phyloP scores from a whole-genome alignment of 2,888 invertebrate genomes.

The Cybosia mesomella region DNA sequence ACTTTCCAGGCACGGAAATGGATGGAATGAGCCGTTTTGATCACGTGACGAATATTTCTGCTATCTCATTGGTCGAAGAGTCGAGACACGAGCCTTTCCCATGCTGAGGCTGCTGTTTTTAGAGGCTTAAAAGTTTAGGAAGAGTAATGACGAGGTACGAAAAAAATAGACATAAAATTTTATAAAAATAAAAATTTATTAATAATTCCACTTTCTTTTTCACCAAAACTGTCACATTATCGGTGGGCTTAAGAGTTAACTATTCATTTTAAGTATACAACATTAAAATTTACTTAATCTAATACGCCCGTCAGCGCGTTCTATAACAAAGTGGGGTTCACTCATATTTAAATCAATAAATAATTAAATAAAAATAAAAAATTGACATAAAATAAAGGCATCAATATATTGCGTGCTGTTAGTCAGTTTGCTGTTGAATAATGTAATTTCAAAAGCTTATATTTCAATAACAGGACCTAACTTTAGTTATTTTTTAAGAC shows the following conservation, averaged over 20 bases:
- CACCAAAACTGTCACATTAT: not conserved
- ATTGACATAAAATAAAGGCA: no score
- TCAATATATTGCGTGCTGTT: no score
- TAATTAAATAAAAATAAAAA: not conserved
- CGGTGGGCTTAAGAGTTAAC: not conserved
- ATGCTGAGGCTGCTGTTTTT: no score
- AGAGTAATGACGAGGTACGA: not conserved
- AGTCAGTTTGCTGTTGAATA: no score
- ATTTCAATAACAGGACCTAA: no score
- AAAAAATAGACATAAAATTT: not conserved
- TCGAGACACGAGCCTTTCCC: no score
- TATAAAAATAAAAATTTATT: slow-evolving; percentile 1
- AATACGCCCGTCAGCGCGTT: not conserved
- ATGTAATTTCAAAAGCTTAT: no score
- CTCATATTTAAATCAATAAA: not conserved
- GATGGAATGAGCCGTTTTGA: not conserved
- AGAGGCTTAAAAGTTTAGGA: not conserved
- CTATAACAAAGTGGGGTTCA: not conserved
- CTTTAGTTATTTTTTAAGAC: no score
- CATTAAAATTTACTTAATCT: not conserved
- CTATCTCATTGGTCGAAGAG: no score
- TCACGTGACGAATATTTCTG: not conserved
- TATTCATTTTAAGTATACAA: not conserved
- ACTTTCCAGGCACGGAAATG: no score
- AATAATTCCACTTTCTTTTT: not conserved